Evolutionary conservation across 1,140 invertebrate genomes (phyloP).

Genomic region (Drosophila guanche): DNA sequence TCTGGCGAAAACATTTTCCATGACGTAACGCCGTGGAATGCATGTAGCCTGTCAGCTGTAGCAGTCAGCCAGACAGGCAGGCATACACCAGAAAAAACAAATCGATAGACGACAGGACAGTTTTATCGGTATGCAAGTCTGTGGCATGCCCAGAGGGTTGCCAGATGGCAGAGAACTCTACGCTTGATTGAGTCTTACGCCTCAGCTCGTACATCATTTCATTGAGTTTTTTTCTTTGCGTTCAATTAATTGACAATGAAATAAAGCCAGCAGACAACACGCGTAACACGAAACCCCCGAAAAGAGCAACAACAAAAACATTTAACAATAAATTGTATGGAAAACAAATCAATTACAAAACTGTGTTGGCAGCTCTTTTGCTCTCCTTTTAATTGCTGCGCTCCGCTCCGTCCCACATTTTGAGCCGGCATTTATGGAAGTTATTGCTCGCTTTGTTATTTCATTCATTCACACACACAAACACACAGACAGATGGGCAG

Average conservation of each 20-base stretch:
- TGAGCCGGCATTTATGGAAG: constrained; percentile 44
- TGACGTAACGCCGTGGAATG: constrained; percentile 54
- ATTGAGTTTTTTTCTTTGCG: constrained; percentile 34
- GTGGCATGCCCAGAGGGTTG: no score
- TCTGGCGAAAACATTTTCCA: constrained; percentile 53
- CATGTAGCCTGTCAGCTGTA: constrained; percentile 38
- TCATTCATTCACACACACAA: constrained; percentile 38
- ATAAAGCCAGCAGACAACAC: constrained; percentile 36
- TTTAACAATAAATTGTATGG: constrained; percentile 66
- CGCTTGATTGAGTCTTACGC: constrained; percentile 4
- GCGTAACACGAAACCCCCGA: constrained; percentile 14
- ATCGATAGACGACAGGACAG: constrained; percentile 7
- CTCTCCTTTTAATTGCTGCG: constrained; percentile 6
- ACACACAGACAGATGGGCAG: constrained; percentile 14
- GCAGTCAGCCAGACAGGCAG: constrained; percentile 2
- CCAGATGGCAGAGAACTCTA: not conserved
- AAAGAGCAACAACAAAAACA: constrained; percentile 27
- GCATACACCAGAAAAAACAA: not conserved
- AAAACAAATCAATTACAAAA: constrained; percentile 79
- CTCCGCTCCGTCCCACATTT: constrained; percentile 29
- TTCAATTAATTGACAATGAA: constrained; percentile 68
- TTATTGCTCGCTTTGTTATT: constrained; percentile 49
- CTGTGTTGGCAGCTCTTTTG: constrained; percentile 18
- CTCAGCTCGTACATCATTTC: constrained; percentile 43
- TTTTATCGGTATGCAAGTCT: no score